A percentile compares a stretch with the other conserved stretches of the same genome.
These are phyloP conservation scores for Halcyon senegalensis DNA, from an alignment of 2,113 vertebrate species.

Conservation along the genomic window DNA sequence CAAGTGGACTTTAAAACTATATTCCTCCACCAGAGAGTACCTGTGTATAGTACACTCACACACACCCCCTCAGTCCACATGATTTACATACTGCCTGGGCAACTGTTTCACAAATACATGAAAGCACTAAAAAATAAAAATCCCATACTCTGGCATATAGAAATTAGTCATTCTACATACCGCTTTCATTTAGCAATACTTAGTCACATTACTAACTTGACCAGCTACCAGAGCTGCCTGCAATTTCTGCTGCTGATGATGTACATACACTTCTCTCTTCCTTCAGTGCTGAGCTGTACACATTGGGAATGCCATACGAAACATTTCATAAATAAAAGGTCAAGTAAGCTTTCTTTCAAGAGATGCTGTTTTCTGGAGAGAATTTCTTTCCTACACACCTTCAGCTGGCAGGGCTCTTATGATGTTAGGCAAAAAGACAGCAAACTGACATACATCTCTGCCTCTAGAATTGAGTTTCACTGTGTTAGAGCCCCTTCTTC, in stretches of 20 bases:
- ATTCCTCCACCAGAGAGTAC: background rate
- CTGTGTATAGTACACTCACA: background rate
- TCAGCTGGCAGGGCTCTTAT: background rate
- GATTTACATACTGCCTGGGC: constrained; percentile 11
- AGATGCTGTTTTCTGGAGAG: background rate
- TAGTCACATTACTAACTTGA: background rate
- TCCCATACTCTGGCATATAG: background rate
- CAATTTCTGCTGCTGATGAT: background rate
- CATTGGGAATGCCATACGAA: background rate
- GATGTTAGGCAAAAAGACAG: background rate
- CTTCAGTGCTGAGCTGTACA: background rate
- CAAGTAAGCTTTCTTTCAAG: background rate
- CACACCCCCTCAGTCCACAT: background rate
- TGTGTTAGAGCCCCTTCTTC: background rate
- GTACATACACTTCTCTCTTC: background rate
- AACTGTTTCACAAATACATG: constrained; percentile 1
- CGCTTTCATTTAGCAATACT: constrained; percentile 2
- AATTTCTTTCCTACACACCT: constrained; percentile 13
- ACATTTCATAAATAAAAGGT: constrained; percentile 36
- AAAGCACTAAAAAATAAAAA: constrained; percentile 9
- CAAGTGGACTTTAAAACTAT: background rate
- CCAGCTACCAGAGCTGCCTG: background rate
- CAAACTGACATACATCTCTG: background rate
- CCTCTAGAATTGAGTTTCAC: background rate
- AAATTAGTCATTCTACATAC: background rate